A percentile compares a stretch with the other conserved stretches of the same genome.
phyloP scores from a whole-genome alignment of 2,888 invertebrate genomes.

The Cetonia aurata region DNA sequence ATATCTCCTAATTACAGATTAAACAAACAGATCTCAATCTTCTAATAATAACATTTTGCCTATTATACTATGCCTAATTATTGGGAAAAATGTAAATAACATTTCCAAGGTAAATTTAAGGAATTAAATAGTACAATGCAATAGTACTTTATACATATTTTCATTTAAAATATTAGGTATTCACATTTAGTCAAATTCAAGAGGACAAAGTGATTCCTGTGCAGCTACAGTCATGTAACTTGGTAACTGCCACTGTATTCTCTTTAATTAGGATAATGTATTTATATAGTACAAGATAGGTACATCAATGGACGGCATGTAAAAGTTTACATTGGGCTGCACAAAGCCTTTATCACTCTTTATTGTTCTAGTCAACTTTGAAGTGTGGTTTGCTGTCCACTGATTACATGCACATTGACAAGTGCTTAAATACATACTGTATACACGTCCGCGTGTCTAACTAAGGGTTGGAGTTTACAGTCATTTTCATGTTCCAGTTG shows the following conservation, averaged over 20 bases:
- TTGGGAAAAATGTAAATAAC: no score
- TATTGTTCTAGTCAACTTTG: constrained; percentile 28
- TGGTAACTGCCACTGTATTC: constrained; percentile 15
- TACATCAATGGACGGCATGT: constrained; percentile 33
- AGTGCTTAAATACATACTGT: no score
- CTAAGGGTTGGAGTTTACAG: no score
- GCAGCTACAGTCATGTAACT: constrained; percentile 5
- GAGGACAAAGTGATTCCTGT: constrained; percentile 3
- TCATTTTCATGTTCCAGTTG: no score
- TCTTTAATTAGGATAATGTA: constrained; percentile 43
- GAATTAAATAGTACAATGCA: no score
- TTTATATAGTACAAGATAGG: constrained; percentile 34
- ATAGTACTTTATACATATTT: not conserved
- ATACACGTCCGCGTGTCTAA: no score
- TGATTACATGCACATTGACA: no score
- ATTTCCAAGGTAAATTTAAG: no score
- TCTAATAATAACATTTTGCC: no score
- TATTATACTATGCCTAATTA: no score
- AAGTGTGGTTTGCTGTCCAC: not conserved
- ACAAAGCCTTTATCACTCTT: constrained; percentile 3
- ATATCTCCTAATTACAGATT: no score
- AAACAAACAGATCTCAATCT: no score
- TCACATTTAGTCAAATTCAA: constrained; percentile 16
- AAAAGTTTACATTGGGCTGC: constrained; percentile 12
- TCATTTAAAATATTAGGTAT: not conserved